Percentiles rank a stretch among this genome's conserved stretches.
Evolutionary conservation across 2,888 invertebrate species (phyloP).

Genomic region (Galeopsomyia nigrocyanea): DNA sequence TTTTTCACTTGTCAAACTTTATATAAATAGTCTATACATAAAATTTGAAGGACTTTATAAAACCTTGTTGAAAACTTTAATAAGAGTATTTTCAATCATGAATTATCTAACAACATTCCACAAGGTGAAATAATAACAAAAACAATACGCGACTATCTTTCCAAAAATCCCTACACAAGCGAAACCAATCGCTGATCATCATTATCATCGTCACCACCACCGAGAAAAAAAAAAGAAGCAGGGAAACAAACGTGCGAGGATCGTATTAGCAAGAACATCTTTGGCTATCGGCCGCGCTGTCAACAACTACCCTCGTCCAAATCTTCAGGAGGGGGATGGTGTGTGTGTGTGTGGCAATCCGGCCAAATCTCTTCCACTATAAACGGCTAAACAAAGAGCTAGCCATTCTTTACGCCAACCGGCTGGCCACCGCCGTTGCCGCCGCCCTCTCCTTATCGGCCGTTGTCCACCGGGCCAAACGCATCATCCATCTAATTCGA

Average conservation of each 20-base stretch:
- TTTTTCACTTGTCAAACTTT: no score
- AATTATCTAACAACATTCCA: no score
- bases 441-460: constrained; percentile 61
- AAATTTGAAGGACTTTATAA: no score
- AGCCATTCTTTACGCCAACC: constrained; percentile 62
- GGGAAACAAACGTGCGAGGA: constrained; percentile 50
- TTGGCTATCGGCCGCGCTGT: constrained; percentile 50
- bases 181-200: constrained; percentile 13
- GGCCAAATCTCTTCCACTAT: constrained; percentile 67
- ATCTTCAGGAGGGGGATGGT: constrained; percentile 29
- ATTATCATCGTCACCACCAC: not conserved
- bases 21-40: no score
- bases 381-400: constrained; percentile 70
- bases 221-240: constrained; percentile 45
- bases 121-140: no score
- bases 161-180: not conserved
- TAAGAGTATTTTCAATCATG: no score
- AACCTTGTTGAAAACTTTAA: no score
- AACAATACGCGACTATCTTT: no score
- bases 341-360: constrained; percentile 60
- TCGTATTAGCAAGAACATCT: constrained; percentile 58
- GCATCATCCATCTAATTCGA: constrained; percentile 67
- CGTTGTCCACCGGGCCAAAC: constrained; percentile 63
- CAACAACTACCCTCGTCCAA: constrained; percentile 22
- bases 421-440: constrained; percentile 42